phyloP scores from a whole-genome alignment of 2,113 vertebrate species.

The Cardinalis cardinalis region DNA sequence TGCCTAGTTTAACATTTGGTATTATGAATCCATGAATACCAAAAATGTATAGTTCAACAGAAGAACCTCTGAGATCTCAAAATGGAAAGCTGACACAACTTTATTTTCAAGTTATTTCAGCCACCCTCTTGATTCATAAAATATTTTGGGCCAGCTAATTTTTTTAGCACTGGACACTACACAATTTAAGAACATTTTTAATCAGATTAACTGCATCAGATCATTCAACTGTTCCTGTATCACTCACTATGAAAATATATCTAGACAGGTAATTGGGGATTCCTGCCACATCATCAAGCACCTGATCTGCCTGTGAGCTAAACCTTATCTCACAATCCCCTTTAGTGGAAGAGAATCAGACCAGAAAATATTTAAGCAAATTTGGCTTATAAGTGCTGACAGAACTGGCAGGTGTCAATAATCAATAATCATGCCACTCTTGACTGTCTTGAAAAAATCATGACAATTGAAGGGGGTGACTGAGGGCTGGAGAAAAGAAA shows the following conservation, averaged over 20 bases:
- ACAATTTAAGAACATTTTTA: neutral
- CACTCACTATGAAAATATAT: neutral
- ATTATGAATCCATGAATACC: neutral
- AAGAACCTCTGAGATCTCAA: neutral
- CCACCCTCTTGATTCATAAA: neutral
- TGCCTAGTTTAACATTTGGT: neutral
- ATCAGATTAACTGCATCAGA: neutral
- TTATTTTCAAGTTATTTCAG: neutral
- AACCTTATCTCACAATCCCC: neutral
- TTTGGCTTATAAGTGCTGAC: neutral
- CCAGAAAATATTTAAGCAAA: neutral
- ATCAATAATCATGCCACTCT: neutral
- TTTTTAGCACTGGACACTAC: neutral
- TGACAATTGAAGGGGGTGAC: neutral
- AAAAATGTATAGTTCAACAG: neutral
- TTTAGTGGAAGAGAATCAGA: neutral
- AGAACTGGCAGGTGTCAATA: neutral
- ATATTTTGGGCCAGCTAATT: neutral
- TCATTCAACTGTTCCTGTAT: neutral
- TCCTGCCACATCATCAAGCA: neutral
- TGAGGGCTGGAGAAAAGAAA: neutral
- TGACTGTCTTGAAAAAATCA: neutral
- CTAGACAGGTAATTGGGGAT: neutral
- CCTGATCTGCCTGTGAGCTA: neutral
- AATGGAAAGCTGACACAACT: neutral